phyloP scores from a whole-genome alignment of 2,797 vertebrate genomes.

The Manis crassicaudata region DNA sequence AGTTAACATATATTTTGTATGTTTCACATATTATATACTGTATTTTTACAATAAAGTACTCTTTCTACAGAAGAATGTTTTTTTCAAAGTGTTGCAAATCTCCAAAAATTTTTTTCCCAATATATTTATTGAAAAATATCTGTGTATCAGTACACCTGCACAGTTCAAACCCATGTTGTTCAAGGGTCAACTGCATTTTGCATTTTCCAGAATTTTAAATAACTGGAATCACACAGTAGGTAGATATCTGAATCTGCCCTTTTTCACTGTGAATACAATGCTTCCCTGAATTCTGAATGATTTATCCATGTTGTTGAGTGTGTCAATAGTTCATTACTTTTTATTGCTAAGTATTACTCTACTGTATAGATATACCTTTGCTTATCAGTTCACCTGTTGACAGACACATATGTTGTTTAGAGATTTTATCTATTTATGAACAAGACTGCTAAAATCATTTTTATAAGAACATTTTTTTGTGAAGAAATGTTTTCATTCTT shows the following conservation, averaged over 20 bases:
- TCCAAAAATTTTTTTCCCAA: no score
- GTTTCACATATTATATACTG: no score
- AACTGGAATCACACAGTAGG: neutral
- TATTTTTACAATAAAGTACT: no score
- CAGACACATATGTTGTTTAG: neutral
- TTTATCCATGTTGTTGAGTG: neutral
- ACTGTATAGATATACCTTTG: neutral
- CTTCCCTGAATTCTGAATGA: conserved; percentile 31
- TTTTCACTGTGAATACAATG: neutral
- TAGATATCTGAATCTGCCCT: neutral
- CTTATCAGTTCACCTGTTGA: neutral
- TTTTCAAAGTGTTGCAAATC: no score
- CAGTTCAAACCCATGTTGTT: no score
- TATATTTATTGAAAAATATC: no score
- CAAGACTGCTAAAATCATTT: neutral
- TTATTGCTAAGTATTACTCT: neutral
- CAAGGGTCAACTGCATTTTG: neutral
- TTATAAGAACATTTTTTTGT: neutral
- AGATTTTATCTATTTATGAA: conserved; percentile 14
- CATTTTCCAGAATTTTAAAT: neutral
- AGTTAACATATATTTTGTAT: no score
- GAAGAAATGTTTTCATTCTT: conserved; percentile 30
- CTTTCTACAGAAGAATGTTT: no score
- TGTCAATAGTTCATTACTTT: neutral
- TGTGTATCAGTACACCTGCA: no score